Percentiles rank a stretch among this genome's conserved stretches.
Evolutionary conservation across 2,113 vertebrate genomes (phyloP).

Genomic region (Grallaria varia): DNA sequence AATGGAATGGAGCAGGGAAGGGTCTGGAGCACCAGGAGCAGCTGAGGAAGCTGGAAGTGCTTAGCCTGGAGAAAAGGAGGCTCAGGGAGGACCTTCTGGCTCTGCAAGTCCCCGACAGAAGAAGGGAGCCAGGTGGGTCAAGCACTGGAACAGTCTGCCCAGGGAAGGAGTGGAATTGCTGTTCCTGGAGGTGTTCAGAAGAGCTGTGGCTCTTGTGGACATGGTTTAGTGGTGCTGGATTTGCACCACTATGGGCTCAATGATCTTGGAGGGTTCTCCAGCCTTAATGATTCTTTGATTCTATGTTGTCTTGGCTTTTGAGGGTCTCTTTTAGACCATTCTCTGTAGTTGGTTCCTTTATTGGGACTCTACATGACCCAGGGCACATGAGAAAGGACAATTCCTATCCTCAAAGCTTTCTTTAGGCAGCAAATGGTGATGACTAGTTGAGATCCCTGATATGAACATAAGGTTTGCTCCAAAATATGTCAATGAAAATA

Average conservation of each 20-base stretch:
- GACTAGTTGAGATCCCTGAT: not conserved
- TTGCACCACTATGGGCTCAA: not conserved
- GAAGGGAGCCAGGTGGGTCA: fast-evolving
- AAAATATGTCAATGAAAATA: not conserved
- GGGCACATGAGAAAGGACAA: not conserved
- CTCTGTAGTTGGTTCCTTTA: not conserved
- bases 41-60: not conserved
- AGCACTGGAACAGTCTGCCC: not conserved
- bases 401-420: not conserved
- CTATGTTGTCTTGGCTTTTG: not conserved
- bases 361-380: not conserved
- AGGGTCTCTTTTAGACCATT: not conserved
- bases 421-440: not conserved
- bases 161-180: not conserved
- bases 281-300: not conserved
- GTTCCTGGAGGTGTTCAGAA: not conserved
- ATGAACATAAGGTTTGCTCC: not conserved
- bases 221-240: not conserved
- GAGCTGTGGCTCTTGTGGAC: not conserved
- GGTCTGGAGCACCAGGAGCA: fast-evolving
- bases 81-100: not conserved
- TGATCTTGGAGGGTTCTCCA: not conserved
- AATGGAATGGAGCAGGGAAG: not conserved
- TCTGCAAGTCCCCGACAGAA: not conserved
- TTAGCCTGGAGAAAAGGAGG: not conserved